phyloP scores from a whole-genome alignment of 2,797 vertebrate species.

The Perodicticus potto region DNA sequence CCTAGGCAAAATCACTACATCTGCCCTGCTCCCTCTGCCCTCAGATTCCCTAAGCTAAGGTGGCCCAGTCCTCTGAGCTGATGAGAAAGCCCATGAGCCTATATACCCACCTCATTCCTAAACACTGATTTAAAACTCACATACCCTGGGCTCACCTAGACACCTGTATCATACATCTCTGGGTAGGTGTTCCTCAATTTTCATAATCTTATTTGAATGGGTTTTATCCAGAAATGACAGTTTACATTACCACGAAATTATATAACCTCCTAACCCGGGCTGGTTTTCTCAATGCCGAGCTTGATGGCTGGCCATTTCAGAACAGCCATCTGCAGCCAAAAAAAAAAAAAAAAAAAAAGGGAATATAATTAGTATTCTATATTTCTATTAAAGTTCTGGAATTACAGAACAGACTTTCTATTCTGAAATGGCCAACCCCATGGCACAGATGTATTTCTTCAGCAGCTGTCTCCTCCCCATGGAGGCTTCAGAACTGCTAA shows the following conservation, averaged over 20 bases:
- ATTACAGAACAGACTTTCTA: not conserved
- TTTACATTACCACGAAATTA: not conserved
- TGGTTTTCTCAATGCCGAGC: not conserved
- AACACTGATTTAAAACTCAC: not conserved
- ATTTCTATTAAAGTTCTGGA: not conserved
- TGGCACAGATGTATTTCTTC: not conserved
- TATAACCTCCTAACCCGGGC: not conserved
- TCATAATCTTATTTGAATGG: not conserved
- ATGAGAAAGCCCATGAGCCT: not conserved
- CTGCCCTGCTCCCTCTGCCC: fast-evolving
- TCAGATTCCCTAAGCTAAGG: fast-evolving
- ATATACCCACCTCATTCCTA: not conserved
- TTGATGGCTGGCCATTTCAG: slow-evolving; percentile 17
- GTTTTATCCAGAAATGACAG: not conserved
- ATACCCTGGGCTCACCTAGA: not conserved
- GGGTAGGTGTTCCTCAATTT: not conserved
- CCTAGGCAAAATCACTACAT: not conserved
- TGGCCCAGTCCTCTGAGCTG: not conserved
- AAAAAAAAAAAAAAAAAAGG: not conserved
- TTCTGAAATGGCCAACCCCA: not conserved
- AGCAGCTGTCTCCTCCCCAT: not conserved
- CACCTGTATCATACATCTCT: not conserved
- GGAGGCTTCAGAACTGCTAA: not conserved
- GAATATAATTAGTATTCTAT: not conserved
- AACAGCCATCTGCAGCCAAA: not conserved